Evolutionary conservation across 2,888 invertebrate genomes (phyloP).

Genomic region (Drosophila conformis): DNA sequence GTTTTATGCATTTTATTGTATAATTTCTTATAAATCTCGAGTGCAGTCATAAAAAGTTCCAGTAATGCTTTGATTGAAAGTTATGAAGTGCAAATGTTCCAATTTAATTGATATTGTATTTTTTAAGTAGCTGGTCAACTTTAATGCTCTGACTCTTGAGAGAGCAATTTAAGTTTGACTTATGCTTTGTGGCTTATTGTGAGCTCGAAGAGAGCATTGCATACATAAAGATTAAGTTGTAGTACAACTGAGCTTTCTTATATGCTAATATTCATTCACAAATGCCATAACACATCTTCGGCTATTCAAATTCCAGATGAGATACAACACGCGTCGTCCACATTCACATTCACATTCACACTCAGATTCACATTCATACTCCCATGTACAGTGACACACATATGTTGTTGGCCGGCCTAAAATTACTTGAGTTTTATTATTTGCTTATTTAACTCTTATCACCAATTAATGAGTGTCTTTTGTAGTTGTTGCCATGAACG

Average conservation of each 20-base stretch:
- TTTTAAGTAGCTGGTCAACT: background rate
- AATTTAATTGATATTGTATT: background rate
- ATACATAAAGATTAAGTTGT: constrained; percentile 1
- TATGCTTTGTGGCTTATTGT: background rate
- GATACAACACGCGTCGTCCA: background rate
- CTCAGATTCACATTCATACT: constrained; percentile 1
- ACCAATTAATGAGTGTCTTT: constrained; percentile 63
- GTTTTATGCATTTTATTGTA: constrained; percentile 8
- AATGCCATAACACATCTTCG: constrained; percentile 6
- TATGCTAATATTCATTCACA: constrained; percentile 42
- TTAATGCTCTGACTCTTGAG: background rate
- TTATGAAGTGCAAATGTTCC: constrained; percentile 7
- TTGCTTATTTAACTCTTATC: constrained; percentile 82
- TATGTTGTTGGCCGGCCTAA: constrained; percentile 43
- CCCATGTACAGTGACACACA: constrained; percentile 27
- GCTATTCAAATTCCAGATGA: constrained; percentile 10
- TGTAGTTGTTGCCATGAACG: constrained; percentile 41
- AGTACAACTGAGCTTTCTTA: background rate
- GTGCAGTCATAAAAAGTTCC: background rate
- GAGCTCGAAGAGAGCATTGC: background rate
- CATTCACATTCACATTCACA: background rate
- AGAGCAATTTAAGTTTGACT: background rate
- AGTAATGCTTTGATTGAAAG: constrained; percentile 5
- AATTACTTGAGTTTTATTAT: constrained; percentile 72
- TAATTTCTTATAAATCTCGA: constrained; percentile 1